phyloP scores from a whole-genome alignment of 2,113 vertebrate species.

The Cottus gobio region DNA sequence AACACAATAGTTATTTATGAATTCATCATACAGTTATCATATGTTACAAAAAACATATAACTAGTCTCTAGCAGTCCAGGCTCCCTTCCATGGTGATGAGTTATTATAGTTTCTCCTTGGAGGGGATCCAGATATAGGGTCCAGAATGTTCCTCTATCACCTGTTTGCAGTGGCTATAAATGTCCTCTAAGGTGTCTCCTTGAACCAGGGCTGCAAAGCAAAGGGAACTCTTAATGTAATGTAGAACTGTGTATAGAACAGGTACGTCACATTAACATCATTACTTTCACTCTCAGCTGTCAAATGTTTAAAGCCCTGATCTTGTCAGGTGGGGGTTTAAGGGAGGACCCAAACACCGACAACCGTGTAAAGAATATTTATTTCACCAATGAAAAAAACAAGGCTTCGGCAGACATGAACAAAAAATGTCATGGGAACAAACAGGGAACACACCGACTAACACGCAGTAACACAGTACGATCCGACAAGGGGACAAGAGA shows the following conservation, averaged over 20 bases:
- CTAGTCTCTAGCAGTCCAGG: conserved; percentile 82
- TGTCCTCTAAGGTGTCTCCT: conserved; percentile 97
- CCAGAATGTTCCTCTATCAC: conserved; percentile 99
- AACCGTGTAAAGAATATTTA: too few species aligned
- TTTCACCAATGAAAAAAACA: too few species aligned
- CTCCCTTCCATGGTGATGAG: conserved; percentile 76
- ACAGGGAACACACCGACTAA: too few species aligned
- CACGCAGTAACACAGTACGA: too few species aligned
- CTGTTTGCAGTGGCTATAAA: conserved; percentile 98
- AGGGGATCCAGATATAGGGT: conserved; percentile 99
- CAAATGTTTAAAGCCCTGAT: neutral
- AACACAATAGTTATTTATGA: conserved; percentile 88
- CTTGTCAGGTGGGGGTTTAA: too few species aligned
- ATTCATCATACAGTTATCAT: conserved; percentile 89
- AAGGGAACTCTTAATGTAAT: conserved; percentile 29
- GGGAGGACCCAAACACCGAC: too few species aligned
- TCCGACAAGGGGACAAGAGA: too few species aligned
- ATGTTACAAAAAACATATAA: conserved; percentile 89
- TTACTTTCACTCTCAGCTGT: neutral
- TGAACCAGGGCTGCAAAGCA: conserved; percentile 92
- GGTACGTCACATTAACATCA: neutral
- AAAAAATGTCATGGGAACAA: too few species aligned
- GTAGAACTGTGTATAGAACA: neutral
- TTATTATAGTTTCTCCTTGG: conserved; percentile 98
- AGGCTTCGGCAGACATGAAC: too few species aligned